phyloP scores from a whole-genome alignment of 2,888 invertebrate species.

The Phortica magna region DNA sequence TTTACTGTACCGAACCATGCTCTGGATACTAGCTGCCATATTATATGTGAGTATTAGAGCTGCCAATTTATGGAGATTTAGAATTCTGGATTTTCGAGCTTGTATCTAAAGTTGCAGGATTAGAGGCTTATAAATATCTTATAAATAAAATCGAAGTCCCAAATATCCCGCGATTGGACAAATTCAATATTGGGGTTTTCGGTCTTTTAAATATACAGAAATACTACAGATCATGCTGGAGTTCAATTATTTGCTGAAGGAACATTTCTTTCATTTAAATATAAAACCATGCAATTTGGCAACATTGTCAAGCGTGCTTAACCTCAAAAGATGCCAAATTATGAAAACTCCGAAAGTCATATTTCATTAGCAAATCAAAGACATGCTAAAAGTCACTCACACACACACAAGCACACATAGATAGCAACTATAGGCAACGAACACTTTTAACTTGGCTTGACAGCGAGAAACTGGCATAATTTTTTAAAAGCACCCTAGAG shows the following conservation, averaged over 20 bases:
- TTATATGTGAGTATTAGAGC: too few species aligned
- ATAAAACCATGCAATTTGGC: not conserved
- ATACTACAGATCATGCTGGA: too few species aligned
- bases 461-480: constrained; percentile 17
- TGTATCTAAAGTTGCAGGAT: too few species aligned
- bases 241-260: too few species aligned
- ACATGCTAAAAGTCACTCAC: constrained; percentile 1
- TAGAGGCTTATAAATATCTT: too few species aligned
- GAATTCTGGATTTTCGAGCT: too few species aligned
- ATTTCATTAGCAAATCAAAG: constrained; percentile 10
- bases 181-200: too few species aligned
- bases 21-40: not conserved
- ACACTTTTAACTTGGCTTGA: constrained; percentile 12
- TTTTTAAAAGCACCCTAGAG: constrained; percentile 24
- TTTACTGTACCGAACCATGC: too few species aligned
- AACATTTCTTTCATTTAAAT: not conserved
- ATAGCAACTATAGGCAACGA: not conserved
- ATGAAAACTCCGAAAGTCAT: not conserved
- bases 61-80: too few species aligned
- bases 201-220: too few species aligned
- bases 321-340: constrained; percentile 4
- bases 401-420: constrained; percentile 9
- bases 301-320: not conserved
- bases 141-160: too few species aligned
- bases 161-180: too few species aligned